Conservation (phyloP, 2,888 invertebrate species). For the Hydrotaea cyrtoneurina region DNA sequence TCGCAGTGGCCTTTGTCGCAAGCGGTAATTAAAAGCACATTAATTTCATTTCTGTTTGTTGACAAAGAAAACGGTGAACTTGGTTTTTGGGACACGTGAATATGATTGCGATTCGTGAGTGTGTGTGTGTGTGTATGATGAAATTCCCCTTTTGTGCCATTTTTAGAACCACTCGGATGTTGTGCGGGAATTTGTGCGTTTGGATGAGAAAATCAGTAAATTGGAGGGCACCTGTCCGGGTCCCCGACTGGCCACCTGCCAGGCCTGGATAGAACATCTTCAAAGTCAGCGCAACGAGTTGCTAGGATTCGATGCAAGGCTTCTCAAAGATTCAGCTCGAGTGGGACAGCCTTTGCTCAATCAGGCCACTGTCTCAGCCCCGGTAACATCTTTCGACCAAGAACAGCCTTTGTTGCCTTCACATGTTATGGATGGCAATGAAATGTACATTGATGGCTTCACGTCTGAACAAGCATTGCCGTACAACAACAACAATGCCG, state of each 20-base stretch:
- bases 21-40: slow-evolving; percentile 53
- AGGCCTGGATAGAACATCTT: slow-evolving; percentile 80
- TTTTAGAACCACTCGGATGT: slow-evolving; percentile 69
- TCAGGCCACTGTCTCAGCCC: slow-evolving; percentile 9
- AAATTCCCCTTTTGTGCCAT: background rate
- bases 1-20: slow-evolving; percentile 63
- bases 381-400: slow-evolving; percentile 11
- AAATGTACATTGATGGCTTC: slow-evolving; percentile 52
- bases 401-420: slow-evolving; percentile 47
- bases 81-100: background rate
- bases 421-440: slow-evolving; percentile 47
- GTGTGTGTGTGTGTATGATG: background rate
- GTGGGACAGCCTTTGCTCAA: slow-evolving; percentile 15
- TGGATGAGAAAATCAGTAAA: slow-evolving; percentile 78
- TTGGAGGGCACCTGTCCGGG: slow-evolving; percentile 78
- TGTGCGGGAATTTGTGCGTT: slow-evolving; percentile 76
- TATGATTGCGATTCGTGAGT: background rate
- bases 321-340: background rate
- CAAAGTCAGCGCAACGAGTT: slow-evolving; percentile 74
- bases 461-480: slow-evolving; percentile 45
- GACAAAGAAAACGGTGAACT: background rate
- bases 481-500: slow-evolving; percentile 59
- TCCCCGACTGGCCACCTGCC: slow-evolving; percentile 78
- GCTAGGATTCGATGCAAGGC: slow-evolving; percentile 69
- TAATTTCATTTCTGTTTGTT: slow-evolving; percentile 17